Evolutionary conservation across 2,888 invertebrate genomes (phyloP).

Genomic region (Drosophila infuscata): DNA sequence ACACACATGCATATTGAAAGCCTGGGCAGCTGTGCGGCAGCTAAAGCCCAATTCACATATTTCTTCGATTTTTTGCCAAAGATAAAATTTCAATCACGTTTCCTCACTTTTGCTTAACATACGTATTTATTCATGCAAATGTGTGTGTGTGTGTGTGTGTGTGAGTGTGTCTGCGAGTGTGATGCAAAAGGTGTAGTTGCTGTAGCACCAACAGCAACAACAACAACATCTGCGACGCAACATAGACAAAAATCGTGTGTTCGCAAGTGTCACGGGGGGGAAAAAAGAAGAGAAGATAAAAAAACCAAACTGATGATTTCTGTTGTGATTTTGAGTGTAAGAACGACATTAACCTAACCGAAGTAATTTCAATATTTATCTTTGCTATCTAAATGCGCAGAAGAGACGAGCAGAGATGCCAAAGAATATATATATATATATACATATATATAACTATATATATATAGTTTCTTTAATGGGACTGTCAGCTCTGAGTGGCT

Average conservation of each 20-base stretch:
- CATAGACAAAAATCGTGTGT: constrained; percentile 24
- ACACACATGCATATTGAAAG: constrained; percentile 19
- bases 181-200: constrained; percentile 15
- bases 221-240: constrained; percentile 9
- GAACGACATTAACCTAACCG: constrained; percentile 13
- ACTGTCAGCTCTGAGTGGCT: not conserved
- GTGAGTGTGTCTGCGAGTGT: not conserved
- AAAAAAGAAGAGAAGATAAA: constrained; percentile 26
- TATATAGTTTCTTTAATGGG: not conserved
- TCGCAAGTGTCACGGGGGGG: constrained; percentile 10
- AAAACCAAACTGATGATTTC: constrained; percentile 40
- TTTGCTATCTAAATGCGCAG: not conserved
- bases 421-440: not conserved
- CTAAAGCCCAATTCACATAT: constrained; percentile 53
- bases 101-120: constrained; percentile 61
- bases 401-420: not conserved
- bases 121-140: constrained; percentile 10
- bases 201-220: constrained; percentile 11
- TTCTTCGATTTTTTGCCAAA: constrained; percentile 66
- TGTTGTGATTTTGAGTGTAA: constrained; percentile 28
- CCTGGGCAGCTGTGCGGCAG: constrained; percentile 39
- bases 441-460: not conserved
- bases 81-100: constrained; percentile 82
- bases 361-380: not conserved
- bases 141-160: constrained; percentile 14